phyloP scores from a whole-genome alignment of 2,797 vertebrate genomes.

The Loriculus beryllinus region DNA sequence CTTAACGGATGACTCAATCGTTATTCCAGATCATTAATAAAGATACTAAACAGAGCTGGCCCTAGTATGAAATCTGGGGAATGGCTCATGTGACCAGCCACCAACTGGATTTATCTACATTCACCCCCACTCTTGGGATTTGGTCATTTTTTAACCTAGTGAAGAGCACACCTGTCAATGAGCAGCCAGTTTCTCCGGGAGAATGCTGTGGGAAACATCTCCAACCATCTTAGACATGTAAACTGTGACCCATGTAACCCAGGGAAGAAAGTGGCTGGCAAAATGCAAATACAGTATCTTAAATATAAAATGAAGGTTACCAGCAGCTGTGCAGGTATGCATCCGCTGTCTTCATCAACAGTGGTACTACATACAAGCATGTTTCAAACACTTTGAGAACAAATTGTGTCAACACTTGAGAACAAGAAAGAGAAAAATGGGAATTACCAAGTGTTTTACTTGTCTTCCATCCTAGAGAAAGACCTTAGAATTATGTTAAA shows the following conservation, averaged over 20 bases:
- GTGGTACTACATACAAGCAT: neutral
- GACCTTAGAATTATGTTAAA: neutral
- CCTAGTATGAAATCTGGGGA: accelerated
- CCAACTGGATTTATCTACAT: neutral
- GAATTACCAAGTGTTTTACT: neutral
- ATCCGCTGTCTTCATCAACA: neutral
- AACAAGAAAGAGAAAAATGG: neutral
- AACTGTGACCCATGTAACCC: neutral
- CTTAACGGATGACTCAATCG: accelerated
- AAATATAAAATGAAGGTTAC: neutral
- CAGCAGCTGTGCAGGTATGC: neutral
- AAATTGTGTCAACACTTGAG: neutral
- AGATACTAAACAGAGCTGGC: accelerated
- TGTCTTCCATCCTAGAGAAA: neutral
- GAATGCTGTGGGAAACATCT: neutral
- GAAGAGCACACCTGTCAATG: accelerated
- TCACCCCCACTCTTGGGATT: neutral
- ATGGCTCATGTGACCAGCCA: neutral
- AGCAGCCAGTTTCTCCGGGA: neutral
- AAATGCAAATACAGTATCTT: neutral
- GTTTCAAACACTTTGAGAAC: neutral
- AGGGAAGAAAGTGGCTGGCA: neutral
- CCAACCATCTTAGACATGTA: neutral
- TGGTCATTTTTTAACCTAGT: accelerated
- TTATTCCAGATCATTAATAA: accelerated